Evolutionary conservation across 2,797 vertebrate genomes (phyloP).

Genomic region (Helicolenus hilgendorfi): DNA sequence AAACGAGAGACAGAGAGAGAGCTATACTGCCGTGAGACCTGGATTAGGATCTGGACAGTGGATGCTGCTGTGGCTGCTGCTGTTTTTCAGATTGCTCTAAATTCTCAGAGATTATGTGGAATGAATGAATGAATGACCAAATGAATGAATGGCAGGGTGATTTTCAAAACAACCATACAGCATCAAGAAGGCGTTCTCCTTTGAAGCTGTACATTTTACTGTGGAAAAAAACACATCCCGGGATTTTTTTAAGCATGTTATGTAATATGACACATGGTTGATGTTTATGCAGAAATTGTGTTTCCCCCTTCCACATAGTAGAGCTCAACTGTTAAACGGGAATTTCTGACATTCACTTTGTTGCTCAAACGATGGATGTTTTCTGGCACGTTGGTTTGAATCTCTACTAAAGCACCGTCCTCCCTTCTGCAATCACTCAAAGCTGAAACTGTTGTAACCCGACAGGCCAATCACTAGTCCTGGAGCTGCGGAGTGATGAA

Average conservation of each 20-base stretch:
- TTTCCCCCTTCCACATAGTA: neutral
- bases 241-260: neutral
- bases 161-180: constrained; percentile 53
- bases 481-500: constrained; percentile 23
- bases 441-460: constrained; percentile 15
- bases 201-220: constrained; percentile 3
- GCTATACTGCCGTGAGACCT: constrained; percentile 80
- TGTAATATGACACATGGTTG: neutral
- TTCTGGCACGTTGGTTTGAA: constrained; percentile 1
- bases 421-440: constrained; percentile 27
- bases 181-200: constrained; percentile 3
- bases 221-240: neutral
- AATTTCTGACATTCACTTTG: constrained; percentile 20
- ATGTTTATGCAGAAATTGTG: neutral
- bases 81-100: constrained; percentile 88
- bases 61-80: constrained; percentile 78
- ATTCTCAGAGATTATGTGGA: constrained; percentile 89
- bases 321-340: neutral
- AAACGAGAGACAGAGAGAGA: constrained; percentile 37
- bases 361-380: constrained; percentile 21
- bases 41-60: constrained; percentile 85
- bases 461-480: constrained; percentile 21
- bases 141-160: constrained; percentile 70
- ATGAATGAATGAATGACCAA: constrained; percentile 80
- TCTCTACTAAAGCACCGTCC: neutral